These are phyloP conservation scores for Todus mexicanus DNA, from an alignment of 2,797 vertebrate species.

Conservation along the genomic window DNA sequence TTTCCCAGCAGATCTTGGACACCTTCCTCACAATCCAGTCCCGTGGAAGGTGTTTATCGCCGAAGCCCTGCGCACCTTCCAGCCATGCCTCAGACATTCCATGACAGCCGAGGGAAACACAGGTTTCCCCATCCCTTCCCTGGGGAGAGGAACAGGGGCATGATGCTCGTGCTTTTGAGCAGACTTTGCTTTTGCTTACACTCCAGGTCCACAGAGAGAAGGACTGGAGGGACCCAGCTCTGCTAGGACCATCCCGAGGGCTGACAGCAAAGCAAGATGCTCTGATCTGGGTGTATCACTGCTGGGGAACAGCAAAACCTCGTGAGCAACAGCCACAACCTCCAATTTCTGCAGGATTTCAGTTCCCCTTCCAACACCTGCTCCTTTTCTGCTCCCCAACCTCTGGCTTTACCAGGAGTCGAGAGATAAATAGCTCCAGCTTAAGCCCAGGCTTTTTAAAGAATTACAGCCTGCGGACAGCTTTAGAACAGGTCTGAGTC, in stretches of 20 bases:
- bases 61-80: neutral
- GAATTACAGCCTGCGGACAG: neutral
- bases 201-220: rapidly evolving
- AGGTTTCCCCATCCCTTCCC: neutral
- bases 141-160: rapidly evolving
- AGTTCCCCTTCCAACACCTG: rapidly evolving
- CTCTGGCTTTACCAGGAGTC: neutral
- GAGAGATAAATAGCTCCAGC: neutral
- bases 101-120: rapidly evolving
- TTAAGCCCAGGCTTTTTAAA: neutral
- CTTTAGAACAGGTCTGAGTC: neutral
- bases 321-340: rapidly evolving
- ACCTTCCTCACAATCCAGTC: neutral
- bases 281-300: rapidly evolving
- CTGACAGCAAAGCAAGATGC: neutral
- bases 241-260: neutral
- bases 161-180: rapidly evolving
- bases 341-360: neutral
- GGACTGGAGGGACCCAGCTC: neutral
- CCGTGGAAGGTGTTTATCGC: rapidly evolving
- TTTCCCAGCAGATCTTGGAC: neutral
- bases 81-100: rapidly evolving
- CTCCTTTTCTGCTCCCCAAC: neutral
- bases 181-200: neutral
- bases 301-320: neutral